Evolutionary conservation across 1,140 invertebrate genomes (phyloP).

Genomic region (Microplitis demolitor): DNA sequence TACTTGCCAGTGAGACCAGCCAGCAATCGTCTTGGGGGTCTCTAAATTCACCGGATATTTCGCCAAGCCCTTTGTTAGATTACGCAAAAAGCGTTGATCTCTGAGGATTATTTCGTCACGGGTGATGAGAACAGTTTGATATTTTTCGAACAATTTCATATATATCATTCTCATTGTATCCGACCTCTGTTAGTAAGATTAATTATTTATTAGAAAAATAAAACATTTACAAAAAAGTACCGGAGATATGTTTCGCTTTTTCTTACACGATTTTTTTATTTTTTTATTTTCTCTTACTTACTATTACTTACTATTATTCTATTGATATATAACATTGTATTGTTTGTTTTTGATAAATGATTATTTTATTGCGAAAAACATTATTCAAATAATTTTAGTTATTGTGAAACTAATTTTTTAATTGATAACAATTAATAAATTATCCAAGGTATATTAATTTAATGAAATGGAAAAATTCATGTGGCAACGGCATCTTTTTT

Average conservation of each 20-base stretch:
- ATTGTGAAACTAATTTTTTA: too few species aligned
- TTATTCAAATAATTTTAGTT: too few species aligned
- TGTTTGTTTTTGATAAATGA: too few species aligned
- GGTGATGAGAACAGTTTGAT: conserved; percentile 57
- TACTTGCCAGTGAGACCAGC: neutral
- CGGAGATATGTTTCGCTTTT: neutral
- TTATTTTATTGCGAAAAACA: too few species aligned
- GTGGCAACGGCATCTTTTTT: too few species aligned
- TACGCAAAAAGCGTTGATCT: conserved; percentile 44
- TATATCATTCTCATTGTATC: conserved; percentile 35
- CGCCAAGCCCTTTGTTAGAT: conserved; percentile 54
- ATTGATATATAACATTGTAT: too few species aligned
- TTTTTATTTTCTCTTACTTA: too few species aligned
- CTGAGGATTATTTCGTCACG: conserved; percentile 50
- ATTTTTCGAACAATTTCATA: conserved; percentile 38
- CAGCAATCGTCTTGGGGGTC: conserved; percentile 5
- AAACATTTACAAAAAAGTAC: neutral
- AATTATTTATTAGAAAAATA: neutral
- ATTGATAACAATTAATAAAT: too few species aligned
- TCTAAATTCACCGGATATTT: conserved; percentile 58
- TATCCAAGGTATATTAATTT: too few species aligned
- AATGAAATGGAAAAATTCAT: too few species aligned
- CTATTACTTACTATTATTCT: too few species aligned
- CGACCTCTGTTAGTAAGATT: neutral
- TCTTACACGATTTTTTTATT: neutral